Conservation (phyloP, 2,797 vertebrate species). For the Poliocrania exsul region DNA sequence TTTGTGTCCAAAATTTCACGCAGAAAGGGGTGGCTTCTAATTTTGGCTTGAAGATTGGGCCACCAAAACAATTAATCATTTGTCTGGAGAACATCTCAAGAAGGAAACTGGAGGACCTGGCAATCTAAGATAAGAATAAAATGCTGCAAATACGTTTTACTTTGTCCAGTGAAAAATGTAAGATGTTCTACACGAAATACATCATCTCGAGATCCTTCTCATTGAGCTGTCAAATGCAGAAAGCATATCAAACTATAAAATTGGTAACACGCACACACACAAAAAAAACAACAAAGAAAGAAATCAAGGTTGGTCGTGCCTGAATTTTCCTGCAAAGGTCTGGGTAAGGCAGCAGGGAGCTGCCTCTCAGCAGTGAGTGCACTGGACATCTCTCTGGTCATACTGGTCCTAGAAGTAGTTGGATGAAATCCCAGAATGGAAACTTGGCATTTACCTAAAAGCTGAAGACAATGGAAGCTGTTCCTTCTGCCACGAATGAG, state of each 20-base stretch:
- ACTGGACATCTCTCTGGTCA: not conserved
- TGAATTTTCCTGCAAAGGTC: not conserved
- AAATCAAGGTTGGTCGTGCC: not conserved
- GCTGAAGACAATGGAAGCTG: slow-evolving; percentile 44
- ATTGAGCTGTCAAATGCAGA: not conserved
- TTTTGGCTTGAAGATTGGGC: not conserved
- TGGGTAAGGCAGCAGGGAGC: not conserved
- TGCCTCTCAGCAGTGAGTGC: not conserved
- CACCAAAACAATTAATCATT: not conserved
- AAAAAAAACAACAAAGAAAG: not conserved
- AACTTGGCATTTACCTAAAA: slow-evolving; percentile 59
- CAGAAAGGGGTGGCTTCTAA: not conserved
- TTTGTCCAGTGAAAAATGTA: not conserved
- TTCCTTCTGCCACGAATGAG: slow-evolving; percentile 38
- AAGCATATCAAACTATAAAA: not conserved
- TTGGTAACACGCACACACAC: not conserved
- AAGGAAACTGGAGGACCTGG: not conserved
- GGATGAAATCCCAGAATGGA: slow-evolving; percentile 45
- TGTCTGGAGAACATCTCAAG: not conserved
- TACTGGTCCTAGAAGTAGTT: slow-evolving; percentile 24
- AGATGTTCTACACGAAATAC: not conserved
- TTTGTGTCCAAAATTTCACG: not conserved
- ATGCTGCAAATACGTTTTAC: not conserved
- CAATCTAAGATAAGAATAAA: not conserved
- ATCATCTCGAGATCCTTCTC: not conserved